A percentile compares a stretch with the other conserved stretches of the same genome.
Conservation (phyloP, 2,113 vertebrate species). For the Passer montanus region DNA sequence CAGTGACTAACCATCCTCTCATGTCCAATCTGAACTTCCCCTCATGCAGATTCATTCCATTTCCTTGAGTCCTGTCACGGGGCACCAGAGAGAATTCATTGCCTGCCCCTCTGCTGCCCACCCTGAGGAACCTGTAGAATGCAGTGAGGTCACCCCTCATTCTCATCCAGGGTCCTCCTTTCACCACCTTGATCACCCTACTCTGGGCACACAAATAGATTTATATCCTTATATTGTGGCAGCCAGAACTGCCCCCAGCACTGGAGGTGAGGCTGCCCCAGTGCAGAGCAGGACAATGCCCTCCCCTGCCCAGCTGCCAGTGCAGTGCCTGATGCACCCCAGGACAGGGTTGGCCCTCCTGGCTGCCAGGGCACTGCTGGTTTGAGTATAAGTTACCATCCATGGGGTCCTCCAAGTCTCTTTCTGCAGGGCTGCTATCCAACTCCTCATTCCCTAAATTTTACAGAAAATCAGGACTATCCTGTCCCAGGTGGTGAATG, state of each 20-base stretch:
- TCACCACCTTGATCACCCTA: background rate
- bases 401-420: background rate
- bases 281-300: accelerated
- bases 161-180: background rate
- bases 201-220: background rate
- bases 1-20: background rate
- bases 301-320: accelerated
- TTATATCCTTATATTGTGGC: background rate
- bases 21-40: background rate
- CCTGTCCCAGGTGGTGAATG: background rate
- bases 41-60: background rate
- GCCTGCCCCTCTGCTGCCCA: background rate
- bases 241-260: accelerated
- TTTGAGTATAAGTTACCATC: background rate
- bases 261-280: accelerated
- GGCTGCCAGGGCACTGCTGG: background rate
- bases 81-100: background rate
- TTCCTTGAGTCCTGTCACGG: background rate
- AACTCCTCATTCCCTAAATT: accelerated
- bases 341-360: accelerated
- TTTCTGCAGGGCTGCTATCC: background rate
- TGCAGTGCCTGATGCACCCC: background rate
- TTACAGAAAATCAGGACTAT: accelerated
- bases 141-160: background rate
- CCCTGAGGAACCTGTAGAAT: background rate